Evolutionary conservation across 1,140 invertebrate species (phyloP), one percentile per base, ranked within the genome.

Genomic region (Zaprionus nigranus): DNA sequence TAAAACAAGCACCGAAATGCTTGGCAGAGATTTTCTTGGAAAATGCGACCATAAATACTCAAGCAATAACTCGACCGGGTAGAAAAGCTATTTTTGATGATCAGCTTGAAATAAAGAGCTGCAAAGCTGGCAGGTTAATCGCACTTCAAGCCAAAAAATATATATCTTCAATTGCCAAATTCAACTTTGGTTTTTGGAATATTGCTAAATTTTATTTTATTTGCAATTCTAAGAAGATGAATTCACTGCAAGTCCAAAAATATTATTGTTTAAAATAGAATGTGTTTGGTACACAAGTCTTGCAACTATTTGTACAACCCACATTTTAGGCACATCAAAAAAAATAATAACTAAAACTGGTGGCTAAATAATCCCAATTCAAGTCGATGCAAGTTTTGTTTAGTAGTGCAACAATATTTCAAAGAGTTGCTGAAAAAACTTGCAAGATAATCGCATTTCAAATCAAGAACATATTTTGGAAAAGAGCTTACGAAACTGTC

Each of bases 1-100:
- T 62, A 22, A 62, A 34, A 43, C n/a, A 70, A 40, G 53, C 56
- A 63, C 30, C 49, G 20, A 56, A 36, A 56, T 61, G n/a, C 9
- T 11, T 17, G 17, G 17, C 46, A 24, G 20, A 51, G 40, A 22
- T 11, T 22, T 51, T 51, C 46, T 24, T 51, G 46, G 46, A 22
- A 51, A 51, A 51, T 51, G 20, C 46, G 9, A 51, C 20, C 46
- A 51, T 64, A 51, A 54, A 24, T 20, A 28, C 61, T 15, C 17
- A 6, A 56, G 6, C 12, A 22, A 28, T 7, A 54, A 54, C 22
- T 26, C 22, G 51, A 28, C 12, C 6, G 40, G 6, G 6, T 2
- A 13, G 15, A 56, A 56, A 56, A 28, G 26, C 53, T 17, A 30
- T 56, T 56, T 56, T 56, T 28, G 53, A 13, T 24, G 46, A 51